Evolutionary conservation across 2,888 invertebrate species (phyloP).

Genomic region (Parnassius glacialis): DNA sequence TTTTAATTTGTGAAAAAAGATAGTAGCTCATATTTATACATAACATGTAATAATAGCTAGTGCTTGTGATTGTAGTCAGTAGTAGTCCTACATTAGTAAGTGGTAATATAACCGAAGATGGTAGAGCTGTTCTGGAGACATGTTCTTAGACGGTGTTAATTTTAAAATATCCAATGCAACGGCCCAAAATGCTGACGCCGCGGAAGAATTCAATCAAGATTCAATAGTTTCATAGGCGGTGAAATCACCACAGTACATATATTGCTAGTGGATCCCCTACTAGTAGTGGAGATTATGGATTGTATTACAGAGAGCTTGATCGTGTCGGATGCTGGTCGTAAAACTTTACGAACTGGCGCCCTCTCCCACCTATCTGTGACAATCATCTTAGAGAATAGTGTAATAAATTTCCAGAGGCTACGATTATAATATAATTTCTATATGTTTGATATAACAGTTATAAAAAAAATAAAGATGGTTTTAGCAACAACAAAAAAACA

Average conservation of each 20-base stretch:
- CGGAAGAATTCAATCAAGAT: constrained; percentile 36
- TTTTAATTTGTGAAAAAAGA: too few relatives aligned
- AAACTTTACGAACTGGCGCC: constrained; percentile 78
- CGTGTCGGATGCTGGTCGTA: constrained; percentile 72
- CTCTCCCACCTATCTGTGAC: constrained; percentile 69
- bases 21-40: too few relatives aligned
- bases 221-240: constrained; percentile 36
- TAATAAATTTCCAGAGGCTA: constrained; percentile 8
- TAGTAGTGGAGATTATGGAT: constrained; percentile 36
- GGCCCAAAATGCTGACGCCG: constrained; percentile 15
- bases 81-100: too few relatives aligned
- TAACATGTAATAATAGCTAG: too few relatives aligned
- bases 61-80: too few relatives aligned
- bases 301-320: constrained; percentile 41
- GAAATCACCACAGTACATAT: constrained; percentile 36
- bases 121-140: too few relatives aligned
- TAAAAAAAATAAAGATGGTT: too few relatives aligned
- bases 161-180: neutral
- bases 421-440: too few relatives aligned
- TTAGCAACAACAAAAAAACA: too few relatives aligned
- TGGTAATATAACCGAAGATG: too few relatives aligned
- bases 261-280: constrained; percentile 32
- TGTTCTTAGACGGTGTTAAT: too few relatives aligned
- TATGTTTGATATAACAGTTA: too few relatives aligned
- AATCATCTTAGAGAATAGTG: constrained; percentile 50